Base-by-base conservation (phyloP, 2,888 invertebrate genomes). In the Drosophila seclusa region DNA sequence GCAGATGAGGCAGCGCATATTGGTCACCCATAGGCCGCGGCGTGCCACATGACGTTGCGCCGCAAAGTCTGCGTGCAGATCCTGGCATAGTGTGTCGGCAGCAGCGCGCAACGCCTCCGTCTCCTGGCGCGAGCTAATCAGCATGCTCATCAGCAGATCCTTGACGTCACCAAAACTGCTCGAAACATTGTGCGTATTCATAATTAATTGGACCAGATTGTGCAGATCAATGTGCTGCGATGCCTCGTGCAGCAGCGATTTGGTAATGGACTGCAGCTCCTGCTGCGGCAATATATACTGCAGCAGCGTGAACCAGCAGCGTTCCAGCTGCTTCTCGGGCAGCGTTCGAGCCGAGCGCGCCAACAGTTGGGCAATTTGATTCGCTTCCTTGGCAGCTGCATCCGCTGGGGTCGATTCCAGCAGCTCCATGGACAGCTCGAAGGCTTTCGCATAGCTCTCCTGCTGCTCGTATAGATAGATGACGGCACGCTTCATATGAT, bases 91-190 rank as follows among this genome's bases (percentile, higher is more conserved):
- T 49, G 96, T 93, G 74, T 95, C 95, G 53, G 95, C 95, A 5
- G 96, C 95, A 0, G 95, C 95, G 78, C 95, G 94, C 80, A 97
- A 94, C 83, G 97, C 94, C 54, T 96, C 94, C 88, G 96, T 95
- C 91, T 97, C 96, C 89, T 96, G 96, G 40, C 95, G 94, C 73
- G 96, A 97, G 84, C 97, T 96, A 24, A 95, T 95, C 74, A 97
- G 93, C 94, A 97, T 96, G 61, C 95, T 95, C 92, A 94, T 93
- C 42, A 95, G 87, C 48, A 95, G 92, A 77, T 94, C 94, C 81
- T 94, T 94, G 70, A 95, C 94, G 90, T 95, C 95, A 29, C 95
- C 95, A 87, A 95, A 95, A 73, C 94, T 95, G 13, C 68, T 94
- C 3, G 91, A 91, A 21, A 91, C 88, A 89, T 87, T 94, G 84